These are phyloP conservation scores for Gymnothorax javanicus DNA, from an alignment of 2,797 vertebrate genomes.

Conservation along the genomic window DNA sequence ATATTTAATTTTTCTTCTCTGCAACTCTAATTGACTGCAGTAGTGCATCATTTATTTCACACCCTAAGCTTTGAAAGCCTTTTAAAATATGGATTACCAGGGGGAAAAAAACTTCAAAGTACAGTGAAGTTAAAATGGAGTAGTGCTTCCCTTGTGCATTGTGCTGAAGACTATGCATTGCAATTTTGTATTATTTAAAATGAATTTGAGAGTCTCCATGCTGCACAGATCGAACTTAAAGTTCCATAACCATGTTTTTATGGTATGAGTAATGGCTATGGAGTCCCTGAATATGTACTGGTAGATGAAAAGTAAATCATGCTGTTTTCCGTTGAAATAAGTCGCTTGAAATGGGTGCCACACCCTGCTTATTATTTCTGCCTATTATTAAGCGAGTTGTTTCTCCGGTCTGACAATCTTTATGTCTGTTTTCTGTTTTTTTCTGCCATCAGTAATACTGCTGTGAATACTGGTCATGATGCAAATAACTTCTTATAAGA, in stretches of 20 bases:
- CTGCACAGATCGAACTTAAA: background rate
- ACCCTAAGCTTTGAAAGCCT: background rate
- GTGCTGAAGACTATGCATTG: background rate
- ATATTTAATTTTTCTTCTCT: background rate
- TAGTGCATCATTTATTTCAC: background rate
- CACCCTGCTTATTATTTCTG: constrained; percentile 18
- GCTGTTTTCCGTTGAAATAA: background rate
- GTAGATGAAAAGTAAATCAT: constrained; percentile 18
- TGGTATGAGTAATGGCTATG: background rate
- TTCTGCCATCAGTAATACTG: background rate
- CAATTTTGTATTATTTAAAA: background rate
- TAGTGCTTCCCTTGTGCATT: background rate
- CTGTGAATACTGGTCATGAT: background rate
- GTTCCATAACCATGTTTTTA: background rate
- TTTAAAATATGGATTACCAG: background rate
- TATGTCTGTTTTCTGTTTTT: background rate
- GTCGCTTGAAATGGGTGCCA: background rate
- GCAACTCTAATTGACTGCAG: background rate
- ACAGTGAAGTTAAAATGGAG: background rate
- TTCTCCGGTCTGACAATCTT: constrained; percentile 11
- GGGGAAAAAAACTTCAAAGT: background rate
- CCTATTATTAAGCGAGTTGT: background rate
- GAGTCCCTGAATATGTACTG: background rate
- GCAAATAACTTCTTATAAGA: background rate
- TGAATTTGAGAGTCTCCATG: background rate